Conservation (phyloP, 2,888 invertebrate genomes). For the Rhagium mordax region DNA sequence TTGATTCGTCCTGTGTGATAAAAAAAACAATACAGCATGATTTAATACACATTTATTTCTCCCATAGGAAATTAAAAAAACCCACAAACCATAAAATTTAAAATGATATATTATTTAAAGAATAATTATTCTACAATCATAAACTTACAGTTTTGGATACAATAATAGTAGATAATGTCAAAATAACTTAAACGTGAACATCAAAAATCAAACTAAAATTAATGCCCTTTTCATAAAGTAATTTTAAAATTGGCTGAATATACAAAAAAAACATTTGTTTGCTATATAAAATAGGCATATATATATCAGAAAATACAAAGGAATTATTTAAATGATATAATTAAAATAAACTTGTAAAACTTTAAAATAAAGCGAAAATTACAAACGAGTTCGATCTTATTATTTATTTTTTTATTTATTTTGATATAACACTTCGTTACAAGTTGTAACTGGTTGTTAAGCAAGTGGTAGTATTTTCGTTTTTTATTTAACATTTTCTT, state of each 20-base stretch:
- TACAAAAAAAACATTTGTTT: background rate
- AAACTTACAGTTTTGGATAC: constrained; percentile 14
- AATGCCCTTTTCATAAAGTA: constrained; percentile 11
- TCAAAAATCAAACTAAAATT: background rate
- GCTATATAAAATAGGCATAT: constrained; percentile 3
- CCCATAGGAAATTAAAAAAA: constrained; percentile 47
- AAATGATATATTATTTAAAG: constrained; percentile 5
- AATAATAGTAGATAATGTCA: constrained; percentile 7
- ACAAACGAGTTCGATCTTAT: constrained; percentile 13
- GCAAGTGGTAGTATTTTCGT: constrained; percentile 42
- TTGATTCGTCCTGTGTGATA: background rate
- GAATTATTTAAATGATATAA: background rate
- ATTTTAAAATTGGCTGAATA: background rate
- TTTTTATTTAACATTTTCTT: constrained; percentile 52
- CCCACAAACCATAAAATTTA: constrained; percentile 49
- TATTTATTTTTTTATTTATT: constrained; percentile 25
- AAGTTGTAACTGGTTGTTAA: constrained; percentile 15
- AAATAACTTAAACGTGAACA: constrained; percentile 3
- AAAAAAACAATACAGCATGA: background rate
- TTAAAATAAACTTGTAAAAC: constrained; percentile 1
- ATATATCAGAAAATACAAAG: constrained; percentile 2
- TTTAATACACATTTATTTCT: constrained; percentile 35
- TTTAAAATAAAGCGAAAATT: constrained; percentile 16
- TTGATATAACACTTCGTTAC: constrained; percentile 31
- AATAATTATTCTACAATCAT: background rate